Evolutionary conservation across 2,797 vertebrate species (phyloP).

Genomic region (Jordanella pulchra): DNA sequence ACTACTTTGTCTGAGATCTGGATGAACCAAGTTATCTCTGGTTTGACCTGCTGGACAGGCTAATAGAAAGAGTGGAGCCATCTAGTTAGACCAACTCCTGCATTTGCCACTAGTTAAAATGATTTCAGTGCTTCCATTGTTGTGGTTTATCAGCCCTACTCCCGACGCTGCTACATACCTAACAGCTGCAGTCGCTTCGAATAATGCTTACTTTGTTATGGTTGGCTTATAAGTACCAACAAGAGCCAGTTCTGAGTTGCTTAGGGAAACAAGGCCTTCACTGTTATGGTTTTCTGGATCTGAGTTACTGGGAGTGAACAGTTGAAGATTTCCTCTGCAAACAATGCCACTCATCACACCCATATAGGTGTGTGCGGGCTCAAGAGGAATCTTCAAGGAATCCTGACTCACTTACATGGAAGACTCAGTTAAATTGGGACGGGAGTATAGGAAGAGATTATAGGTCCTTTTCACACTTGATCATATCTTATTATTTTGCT

Average conservation of each 20-base stretch:
- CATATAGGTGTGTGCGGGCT: not conserved
- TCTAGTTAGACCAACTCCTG: not conserved
- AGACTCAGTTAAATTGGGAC: not conserved
- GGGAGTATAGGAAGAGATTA: not conserved
- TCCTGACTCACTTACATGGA: conserved; percentile 1
- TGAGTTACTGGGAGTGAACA: conserved; percentile 3
- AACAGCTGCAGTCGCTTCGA: conserved; percentile 8
- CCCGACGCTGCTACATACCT: not conserved
- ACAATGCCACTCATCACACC: conserved; percentile 16
- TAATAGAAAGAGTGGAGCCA: too few relatives aligned
- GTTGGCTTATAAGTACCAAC: conserved; percentile 21
- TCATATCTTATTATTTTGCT: not conserved
- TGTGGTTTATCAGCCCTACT: not conserved
- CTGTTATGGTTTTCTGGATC: conserved; percentile 26
- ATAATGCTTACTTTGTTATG: conserved; percentile 36
- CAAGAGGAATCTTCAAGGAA: not conserved
- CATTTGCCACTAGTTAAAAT: not conserved
- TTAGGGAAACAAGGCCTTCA: conserved; percentile 43
- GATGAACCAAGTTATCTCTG: not conserved
- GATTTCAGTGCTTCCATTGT: not conserved
- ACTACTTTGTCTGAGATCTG: not conserved
- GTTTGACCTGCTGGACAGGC: not conserved
- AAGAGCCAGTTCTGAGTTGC: conserved; percentile 34
- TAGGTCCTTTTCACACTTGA: not conserved
- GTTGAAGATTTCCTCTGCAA: conserved; percentile 15